Conservation (phyloP, 2,113 vertebrate genomes). For the Poeciliopsis occidentalis region DNA sequence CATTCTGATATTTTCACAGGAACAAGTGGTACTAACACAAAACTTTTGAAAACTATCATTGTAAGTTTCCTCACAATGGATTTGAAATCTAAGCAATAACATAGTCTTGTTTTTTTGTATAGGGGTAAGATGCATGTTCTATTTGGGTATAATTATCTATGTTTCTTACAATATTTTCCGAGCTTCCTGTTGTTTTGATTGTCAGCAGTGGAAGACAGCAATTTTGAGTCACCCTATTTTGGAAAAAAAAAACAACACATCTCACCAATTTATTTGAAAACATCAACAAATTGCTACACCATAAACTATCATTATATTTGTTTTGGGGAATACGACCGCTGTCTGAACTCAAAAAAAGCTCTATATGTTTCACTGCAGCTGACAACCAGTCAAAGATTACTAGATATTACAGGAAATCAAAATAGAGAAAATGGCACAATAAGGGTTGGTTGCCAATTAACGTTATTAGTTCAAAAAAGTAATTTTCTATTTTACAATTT, state of each 20-base stretch:
- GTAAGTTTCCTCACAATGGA: background rate
- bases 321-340: background rate
- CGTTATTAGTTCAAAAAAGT: too few relatives aligned
- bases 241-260: background rate
- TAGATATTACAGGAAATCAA: background rate
- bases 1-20: background rate
- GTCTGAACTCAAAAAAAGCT: background rate
- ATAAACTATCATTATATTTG: conserved; percentile 7
- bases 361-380: background rate
- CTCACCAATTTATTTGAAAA: background rate
- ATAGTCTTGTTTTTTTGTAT: background rate
- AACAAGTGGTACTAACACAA: background rate
- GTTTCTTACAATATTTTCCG: background rate
- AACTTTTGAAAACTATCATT: background rate
- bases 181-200: conserved; percentile 15
- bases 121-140: background rate
- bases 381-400: background rate
- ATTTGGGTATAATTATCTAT: background rate
- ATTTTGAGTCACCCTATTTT: background rate
- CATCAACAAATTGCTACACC: conserved; percentile 1
- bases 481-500: too few relatives aligned
- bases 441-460: too few relatives aligned
- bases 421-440: background rate
- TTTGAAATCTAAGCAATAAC: background rate
- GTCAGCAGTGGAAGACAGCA: background rate